These are phyloP conservation scores for Scomberomorus guttatus DNA, from an alignment of 2,797 vertebrate genomes.

Conservation along the genomic window DNA sequence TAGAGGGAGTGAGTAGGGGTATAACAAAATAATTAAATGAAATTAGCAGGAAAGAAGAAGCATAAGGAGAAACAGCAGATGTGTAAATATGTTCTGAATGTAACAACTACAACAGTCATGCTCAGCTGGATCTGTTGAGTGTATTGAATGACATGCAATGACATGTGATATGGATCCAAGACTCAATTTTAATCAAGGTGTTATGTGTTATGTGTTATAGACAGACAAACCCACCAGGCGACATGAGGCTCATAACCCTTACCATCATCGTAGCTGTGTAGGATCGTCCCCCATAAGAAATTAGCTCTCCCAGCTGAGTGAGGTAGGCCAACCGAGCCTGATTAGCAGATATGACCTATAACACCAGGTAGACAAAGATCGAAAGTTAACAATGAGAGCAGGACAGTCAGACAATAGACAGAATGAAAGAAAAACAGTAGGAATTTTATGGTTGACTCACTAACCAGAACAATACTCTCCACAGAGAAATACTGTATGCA, in stretches of 20 bases:
- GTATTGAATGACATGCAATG: not conserved
- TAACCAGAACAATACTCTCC: constrained; percentile 15
- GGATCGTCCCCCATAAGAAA: constrained; percentile 94
- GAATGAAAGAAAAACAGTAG: not conserved
- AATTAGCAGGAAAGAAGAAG: not conserved
- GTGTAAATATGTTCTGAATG: too few species aligned
- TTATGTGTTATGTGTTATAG: not conserved
- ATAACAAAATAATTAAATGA: not conserved
- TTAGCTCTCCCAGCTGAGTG: constrained; percentile 96
- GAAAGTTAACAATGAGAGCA: constrained; percentile 28
- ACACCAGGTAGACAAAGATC: constrained; percentile 10
- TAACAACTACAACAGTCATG: not conserved
- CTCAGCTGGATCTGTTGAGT: not conserved
- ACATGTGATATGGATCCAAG: not conserved
- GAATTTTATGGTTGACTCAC: not conserved
- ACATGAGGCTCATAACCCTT: constrained; percentile 27
- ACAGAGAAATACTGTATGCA: constrained; percentile 4
- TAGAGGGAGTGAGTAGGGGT: not conserved
- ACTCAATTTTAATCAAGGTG: not conserved
- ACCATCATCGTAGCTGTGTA: constrained; percentile 98
- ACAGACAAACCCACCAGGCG: not conserved
- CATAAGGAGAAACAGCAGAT: not conserved
- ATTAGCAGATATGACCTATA: constrained; percentile 89
- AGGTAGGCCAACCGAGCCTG: constrained; percentile 96
- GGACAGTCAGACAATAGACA: not conserved